These are phyloP conservation scores for Gavialis gangeticus DNA, from an alignment of 2,113 vertebrate species.

Conservation along the genomic window DNA sequence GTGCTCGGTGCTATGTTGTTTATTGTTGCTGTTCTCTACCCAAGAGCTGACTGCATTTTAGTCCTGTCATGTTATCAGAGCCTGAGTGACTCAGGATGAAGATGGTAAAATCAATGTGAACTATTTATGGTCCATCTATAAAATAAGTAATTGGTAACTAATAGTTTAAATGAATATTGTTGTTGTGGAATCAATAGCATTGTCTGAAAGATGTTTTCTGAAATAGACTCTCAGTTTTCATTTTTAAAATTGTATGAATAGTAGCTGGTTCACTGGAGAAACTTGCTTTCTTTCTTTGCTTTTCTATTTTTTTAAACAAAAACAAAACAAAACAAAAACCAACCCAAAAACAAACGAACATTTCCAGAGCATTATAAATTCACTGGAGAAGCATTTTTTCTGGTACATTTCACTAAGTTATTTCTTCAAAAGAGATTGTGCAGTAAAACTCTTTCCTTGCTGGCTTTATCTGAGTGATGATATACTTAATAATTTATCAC, in stretches of 20 bases:
- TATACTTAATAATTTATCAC: not conserved
- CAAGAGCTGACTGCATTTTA: not conserved
- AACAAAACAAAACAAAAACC: not conserved
- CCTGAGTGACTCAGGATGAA: not conserved
- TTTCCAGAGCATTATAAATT: not conserved
- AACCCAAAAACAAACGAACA: too few relatives aligned
- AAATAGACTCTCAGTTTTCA: conserved; percentile 34
- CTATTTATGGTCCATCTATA: not conserved
- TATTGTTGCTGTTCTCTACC: not conserved
- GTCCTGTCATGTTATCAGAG: not conserved
- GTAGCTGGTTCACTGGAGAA: not conserved
- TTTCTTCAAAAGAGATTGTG: not conserved
- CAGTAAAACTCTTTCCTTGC: not conserved
- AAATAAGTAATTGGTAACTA: not conserved
- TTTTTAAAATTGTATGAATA: not conserved
- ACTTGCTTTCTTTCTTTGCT: not conserved
- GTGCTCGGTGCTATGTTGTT: accelerated
- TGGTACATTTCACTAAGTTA: not conserved
- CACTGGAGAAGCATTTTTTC: not conserved
- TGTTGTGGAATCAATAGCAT: not conserved
- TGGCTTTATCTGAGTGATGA: not conserved
- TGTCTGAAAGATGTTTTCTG: conserved; percentile 41
- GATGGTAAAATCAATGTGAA: conserved; percentile 3
- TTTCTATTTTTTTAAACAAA: accelerated
- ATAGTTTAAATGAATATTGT: not conserved